These are phyloP conservation scores for Mionectes macconnelli DNA, from an alignment of 2,113 vertebrate genomes.

Conservation along the genomic window DNA sequence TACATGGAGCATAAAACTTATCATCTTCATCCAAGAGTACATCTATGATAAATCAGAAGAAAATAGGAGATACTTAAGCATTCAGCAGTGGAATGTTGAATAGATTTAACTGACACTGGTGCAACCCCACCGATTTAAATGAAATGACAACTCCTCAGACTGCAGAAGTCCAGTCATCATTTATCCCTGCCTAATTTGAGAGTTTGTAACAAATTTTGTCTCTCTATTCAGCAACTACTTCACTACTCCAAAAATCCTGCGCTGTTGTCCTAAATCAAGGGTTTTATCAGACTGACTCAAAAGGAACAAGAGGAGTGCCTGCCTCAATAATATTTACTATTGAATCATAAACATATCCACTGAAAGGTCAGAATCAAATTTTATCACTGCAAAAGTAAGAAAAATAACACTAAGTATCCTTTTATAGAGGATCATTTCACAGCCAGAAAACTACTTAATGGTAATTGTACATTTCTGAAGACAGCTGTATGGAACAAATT, in stretches of 20 bases:
- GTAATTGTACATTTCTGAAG: neutral
- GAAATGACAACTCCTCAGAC: neutral
- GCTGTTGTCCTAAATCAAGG: neutral
- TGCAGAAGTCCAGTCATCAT: neutral
- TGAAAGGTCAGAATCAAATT: neutral
- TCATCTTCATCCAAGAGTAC: slow-evolving; percentile 13
- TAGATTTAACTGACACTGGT: neutral
- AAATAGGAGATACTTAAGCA: neutral
- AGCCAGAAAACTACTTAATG: neutral
- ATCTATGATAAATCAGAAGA: neutral
- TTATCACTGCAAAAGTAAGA: neutral
- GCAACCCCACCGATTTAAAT: neutral
- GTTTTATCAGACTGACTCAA: neutral
- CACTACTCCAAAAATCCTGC: neutral
- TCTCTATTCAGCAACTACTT: neutral
- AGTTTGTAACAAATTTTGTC: neutral
- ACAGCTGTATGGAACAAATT: neutral
- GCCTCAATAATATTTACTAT: neutral
- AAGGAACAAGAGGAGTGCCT: neutral
- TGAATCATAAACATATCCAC: neutral
- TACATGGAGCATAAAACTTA: slow-evolving; percentile 25
- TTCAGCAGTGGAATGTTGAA: neutral
- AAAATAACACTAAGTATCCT: neutral
- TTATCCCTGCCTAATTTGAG: neutral
- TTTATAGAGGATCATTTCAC: neutral